Evolutionary conservation across 2,113 vertebrate species (phyloP).

Genomic region (Vombatus ursinus): DNA sequence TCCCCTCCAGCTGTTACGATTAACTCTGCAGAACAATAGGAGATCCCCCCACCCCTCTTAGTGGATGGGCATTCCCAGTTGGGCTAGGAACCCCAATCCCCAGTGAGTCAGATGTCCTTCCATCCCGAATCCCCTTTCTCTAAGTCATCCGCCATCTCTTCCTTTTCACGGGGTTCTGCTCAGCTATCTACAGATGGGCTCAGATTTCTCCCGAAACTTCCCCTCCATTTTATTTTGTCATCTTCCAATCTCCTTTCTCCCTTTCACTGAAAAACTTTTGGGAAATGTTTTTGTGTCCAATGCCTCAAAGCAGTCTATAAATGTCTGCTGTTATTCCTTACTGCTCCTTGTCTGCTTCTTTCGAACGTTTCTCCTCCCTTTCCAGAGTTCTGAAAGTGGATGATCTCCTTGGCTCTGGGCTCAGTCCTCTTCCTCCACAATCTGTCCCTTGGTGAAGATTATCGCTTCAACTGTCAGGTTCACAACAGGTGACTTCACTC

Average conservation of each 20-base stretch:
- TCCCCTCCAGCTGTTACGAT: conserved; percentile 93
- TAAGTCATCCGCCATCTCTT: background rate
- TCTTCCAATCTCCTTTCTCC: background rate
- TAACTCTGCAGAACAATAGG: conserved; percentile 81
- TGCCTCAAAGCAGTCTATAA: background rate
- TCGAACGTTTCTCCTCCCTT: background rate
- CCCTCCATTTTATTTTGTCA: background rate
- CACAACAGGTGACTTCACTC: background rate
- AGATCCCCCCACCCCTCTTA: background rate
- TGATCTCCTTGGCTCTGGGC: background rate
- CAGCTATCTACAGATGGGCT: background rate
- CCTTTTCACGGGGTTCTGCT: background rate
- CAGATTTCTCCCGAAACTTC: background rate
- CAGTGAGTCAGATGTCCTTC: background rate
- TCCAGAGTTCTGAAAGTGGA: background rate
- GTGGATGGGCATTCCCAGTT: background rate
- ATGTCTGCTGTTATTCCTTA: background rate
- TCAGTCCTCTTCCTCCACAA: background rate
- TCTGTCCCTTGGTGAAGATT: background rate
- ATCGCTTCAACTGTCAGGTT: background rate
- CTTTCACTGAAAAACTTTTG: background rate
- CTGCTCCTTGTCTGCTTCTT: no score
- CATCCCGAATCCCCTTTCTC: background rate
- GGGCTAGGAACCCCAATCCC: background rate
- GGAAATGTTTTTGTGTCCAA: no score